phyloP scores from a whole-genome alignment of 2,113 vertebrate species.

The Rhabdornis inornatus region DNA sequence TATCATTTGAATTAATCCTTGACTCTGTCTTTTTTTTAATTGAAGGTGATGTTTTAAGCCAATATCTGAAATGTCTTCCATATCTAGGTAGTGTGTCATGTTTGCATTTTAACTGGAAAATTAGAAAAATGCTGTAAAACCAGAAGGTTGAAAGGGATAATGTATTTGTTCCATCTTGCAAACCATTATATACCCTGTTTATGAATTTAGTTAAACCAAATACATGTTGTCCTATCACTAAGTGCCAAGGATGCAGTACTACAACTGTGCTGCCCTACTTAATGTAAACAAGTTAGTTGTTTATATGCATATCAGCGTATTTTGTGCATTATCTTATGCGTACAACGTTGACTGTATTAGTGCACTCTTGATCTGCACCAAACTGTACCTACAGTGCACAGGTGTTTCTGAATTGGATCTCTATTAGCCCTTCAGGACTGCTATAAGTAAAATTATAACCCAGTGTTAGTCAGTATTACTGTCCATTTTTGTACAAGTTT shows the following conservation, averaged over 20 bases:
- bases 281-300: conserved; percentile 46
- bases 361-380: conserved; percentile 39
- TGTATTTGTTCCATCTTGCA: conserved; percentile 57
- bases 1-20: background rate
- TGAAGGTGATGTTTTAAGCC: conserved; percentile 28
- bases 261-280: conserved; percentile 5
- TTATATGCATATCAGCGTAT: conserved; percentile 49
- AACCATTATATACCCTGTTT: conserved; percentile 41
- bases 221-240: conserved; percentile 68
- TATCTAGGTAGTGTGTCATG: conserved; percentile 14
- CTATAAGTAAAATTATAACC: conserved; percentile 33
- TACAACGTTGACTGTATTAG: conserved; percentile 48
- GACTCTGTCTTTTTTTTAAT: background rate
- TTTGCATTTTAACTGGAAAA: conserved; percentile 55
- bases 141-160: conserved; percentile 67
- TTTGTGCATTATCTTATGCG: conserved; percentile 55
- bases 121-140: conserved; percentile 55
- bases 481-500: conserved; percentile 56
- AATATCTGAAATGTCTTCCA: conserved; percentile 38
- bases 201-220: conserved; percentile 71
- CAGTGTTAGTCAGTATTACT: conserved; percentile 72
- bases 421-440: conserved; percentile 12
- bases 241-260: conserved; percentile 67
- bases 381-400: conserved; percentile 30
- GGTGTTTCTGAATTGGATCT: conserved; percentile 16